These are phyloP conservation scores for Sebastes minor DNA, from an alignment of 2,797 vertebrate genomes.

Conservation along the genomic window DNA sequence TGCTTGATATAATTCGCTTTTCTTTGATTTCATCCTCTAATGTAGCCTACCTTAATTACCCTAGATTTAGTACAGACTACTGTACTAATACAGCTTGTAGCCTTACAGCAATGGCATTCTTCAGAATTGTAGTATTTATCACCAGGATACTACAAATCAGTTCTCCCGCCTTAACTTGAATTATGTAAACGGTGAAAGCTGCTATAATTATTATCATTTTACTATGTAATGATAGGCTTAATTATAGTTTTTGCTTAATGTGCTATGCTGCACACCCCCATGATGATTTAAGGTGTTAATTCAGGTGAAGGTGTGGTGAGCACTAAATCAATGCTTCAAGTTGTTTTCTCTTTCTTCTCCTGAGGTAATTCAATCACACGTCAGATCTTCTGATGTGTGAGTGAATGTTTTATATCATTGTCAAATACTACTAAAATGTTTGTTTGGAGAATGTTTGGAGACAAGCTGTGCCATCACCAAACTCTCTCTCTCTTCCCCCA, in stretches of 20 bases:
- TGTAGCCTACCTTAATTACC: background rate
- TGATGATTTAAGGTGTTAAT: background rate
- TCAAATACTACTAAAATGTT: too few species aligned
- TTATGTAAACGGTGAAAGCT: background rate
- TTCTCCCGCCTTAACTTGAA: background rate
- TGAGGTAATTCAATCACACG: background rate
- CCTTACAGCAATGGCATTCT: background rate
- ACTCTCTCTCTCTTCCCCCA: too few species aligned
- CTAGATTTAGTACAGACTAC: background rate
- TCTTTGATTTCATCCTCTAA: background rate
- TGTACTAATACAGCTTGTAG: background rate
- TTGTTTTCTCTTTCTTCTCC: background rate
- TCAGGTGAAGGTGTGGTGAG: background rate
- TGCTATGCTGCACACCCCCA: background rate
- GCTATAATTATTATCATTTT: background rate
- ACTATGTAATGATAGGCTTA: background rate
- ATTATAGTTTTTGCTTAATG: background rate
- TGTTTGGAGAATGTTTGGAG: too few species aligned
- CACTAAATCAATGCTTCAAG: background rate
- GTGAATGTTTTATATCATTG: too few species aligned
- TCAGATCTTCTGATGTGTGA: conserved; percentile 25
- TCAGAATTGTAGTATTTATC: background rate
- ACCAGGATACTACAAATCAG: background rate
- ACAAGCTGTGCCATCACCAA: conserved; percentile 59
- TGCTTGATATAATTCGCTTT: background rate